phyloP scores from a whole-genome alignment of 2,888 invertebrate genomes.

The Sthenelais limicola region DNA sequence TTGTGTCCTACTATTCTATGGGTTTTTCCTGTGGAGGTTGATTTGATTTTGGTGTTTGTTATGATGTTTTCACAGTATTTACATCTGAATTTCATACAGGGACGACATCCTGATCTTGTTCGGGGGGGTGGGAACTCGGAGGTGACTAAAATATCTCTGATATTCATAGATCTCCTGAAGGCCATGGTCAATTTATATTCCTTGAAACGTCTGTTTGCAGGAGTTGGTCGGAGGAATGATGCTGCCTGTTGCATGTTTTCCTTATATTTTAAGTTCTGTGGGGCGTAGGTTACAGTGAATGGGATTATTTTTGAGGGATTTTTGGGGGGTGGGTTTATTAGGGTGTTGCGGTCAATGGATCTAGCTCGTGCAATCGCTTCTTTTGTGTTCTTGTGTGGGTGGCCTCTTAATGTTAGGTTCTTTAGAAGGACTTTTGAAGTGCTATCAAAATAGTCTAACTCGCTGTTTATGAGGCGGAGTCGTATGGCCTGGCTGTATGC shows the following conservation, averaged over 20 bases:
- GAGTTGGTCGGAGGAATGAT: background rate
- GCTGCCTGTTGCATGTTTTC: background rate
- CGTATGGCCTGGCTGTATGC: constrained; percentile 1
- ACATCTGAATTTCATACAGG: background rate
- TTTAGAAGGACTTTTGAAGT: background rate
- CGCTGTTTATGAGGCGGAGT: background rate
- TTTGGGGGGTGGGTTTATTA: no score
- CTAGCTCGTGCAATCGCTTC: background rate
- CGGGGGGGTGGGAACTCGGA: background rate
- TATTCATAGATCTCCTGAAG: background rate
- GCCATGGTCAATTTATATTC: constrained; percentile 1
- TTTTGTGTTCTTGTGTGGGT: background rate
- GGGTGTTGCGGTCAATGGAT: background rate
- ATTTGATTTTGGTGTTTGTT: background rate
- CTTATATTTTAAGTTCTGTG: background rate
- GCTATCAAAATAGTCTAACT: background rate
- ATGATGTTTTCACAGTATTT: constrained; percentile 1
- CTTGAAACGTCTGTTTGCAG: background rate
- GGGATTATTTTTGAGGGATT: background rate
- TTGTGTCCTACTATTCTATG: background rate
- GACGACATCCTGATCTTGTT: background rate
- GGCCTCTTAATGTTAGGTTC: constrained; percentile 1
- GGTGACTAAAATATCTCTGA: background rate
- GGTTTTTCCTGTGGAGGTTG: background rate
- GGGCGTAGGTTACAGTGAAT: background rate